Conservation (phyloP, 1,140 invertebrate genomes). For the Drosophila nigromelanica region DNA sequence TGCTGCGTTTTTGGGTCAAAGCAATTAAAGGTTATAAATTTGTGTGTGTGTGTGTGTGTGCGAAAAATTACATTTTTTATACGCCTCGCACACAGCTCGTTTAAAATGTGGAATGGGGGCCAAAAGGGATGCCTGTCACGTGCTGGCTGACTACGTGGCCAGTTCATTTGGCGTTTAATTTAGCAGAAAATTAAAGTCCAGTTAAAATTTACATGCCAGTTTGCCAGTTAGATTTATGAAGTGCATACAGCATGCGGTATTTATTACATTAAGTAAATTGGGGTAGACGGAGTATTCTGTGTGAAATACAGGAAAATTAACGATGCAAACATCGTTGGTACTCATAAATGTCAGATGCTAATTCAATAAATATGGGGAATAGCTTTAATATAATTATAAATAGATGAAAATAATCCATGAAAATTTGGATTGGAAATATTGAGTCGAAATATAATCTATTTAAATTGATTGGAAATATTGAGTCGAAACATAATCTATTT, state of each 20-base stretch:
- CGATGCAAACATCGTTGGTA: neutral
- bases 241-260: constrained; percentile 20
- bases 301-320: neutral
- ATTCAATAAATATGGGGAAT: too few species aligned
- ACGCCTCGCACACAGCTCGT: constrained; percentile 19
- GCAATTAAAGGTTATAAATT: constrained; percentile 83
- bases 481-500: too few species aligned
- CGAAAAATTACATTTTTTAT: constrained; percentile 72
- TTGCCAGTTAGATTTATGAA: constrained; percentile 66
- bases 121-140: constrained; percentile 39
- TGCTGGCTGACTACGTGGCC: constrained; percentile 40
- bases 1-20: constrained; percentile 79
- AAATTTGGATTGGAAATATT: too few species aligned
- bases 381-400: too few species aligned
- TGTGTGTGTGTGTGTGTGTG: constrained; percentile 42
- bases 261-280: constrained; percentile 4
- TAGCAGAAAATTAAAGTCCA: constrained; percentile 80
- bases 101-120: constrained; percentile 13
- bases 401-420: too few species aligned
- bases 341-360: too few species aligned
- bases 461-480: too few species aligned
- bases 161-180: constrained; percentile 80
- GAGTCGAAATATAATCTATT: too few species aligned
- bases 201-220: constrained; percentile 79
- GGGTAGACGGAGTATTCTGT: neutral